Evolutionary conservation across 2,888 invertebrate genomes (phyloP).

Genomic region (Steinernema hermaphroditum): DNA sequence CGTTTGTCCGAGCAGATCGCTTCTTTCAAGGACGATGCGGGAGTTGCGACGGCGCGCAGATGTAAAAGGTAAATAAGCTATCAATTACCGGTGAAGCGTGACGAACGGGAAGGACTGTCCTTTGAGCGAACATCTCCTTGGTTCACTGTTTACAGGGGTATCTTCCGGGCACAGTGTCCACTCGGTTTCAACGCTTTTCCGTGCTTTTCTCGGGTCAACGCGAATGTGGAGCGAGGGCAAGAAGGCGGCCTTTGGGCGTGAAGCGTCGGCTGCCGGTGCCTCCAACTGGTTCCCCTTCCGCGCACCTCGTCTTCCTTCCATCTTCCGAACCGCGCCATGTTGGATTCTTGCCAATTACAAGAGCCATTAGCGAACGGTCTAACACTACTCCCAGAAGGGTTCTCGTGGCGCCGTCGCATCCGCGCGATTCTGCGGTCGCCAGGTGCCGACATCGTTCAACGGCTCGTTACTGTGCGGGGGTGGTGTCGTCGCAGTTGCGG

Average conservation of each 20-base stretch:
- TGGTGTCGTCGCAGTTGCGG: slow-evolving; percentile 30
- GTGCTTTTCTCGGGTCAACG: background rate
- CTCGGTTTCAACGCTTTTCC: background rate
- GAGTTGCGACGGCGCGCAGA: background rate
- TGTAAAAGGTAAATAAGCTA: slow-evolving; percentile 5
- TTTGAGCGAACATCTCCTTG: no score
- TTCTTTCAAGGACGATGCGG: background rate
- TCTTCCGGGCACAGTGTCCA: background rate
- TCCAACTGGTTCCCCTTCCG: slow-evolving; percentile 29
- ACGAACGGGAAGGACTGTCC: background rate
- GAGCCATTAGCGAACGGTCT: slow-evolving; percentile 1
- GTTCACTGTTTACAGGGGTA: no score
- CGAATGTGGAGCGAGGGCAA: slow-evolving; percentile 26
- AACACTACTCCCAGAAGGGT: background rate
- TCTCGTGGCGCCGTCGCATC: background rate
- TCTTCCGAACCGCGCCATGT: slow-evolving; percentile 2
- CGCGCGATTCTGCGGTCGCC: background rate
- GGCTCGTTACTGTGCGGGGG: slow-evolving; percentile 14
- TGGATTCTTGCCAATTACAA: slow-evolving; percentile 20
- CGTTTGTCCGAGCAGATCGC: background rate
- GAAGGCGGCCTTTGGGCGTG: slow-evolving; percentile 24
- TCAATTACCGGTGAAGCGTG: slow-evolving; percentile 10
- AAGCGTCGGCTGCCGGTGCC: slow-evolving; percentile 20
- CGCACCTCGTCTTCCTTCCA: slow-evolving; percentile 29
- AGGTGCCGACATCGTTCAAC: background rate